Conservation (phyloP, 2,888 invertebrate genomes). For the Macrosiphum euphorbiae region DNA sequence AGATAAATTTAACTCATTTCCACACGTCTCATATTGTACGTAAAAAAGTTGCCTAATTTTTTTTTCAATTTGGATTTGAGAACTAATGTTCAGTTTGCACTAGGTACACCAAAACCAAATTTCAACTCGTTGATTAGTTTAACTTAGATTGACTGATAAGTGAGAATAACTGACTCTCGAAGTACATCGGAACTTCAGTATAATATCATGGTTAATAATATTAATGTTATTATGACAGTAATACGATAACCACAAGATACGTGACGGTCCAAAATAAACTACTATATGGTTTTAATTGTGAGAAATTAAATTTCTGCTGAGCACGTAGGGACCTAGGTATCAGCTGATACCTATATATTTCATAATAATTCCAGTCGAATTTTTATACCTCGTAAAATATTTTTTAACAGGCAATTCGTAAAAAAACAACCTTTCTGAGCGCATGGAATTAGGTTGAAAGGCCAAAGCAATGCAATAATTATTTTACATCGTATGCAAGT, state of each 20-base stretch:
- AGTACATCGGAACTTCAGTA: too few relatives aligned
- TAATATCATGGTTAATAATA: neutral
- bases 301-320: neutral
- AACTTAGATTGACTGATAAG: neutral
- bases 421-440: neutral
- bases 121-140: too few relatives aligned
- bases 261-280: neutral
- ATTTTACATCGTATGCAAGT: neutral
- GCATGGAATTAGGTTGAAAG: neutral
- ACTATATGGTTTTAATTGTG: slow-evolving; percentile 28
- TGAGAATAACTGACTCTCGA: neutral
- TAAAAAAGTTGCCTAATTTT: neutral
- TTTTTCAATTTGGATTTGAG: neutral
- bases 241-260: neutral
- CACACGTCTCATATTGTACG: neutral
- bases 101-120: neutral
- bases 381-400: slow-evolving; percentile 29
- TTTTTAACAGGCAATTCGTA: neutral
- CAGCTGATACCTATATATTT: neutral
- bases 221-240: neutral
- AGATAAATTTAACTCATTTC: neutral
- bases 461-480: neutral
- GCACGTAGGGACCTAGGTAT: neutral
- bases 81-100: neutral
- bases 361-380: neutral